Conservation (phyloP, 2,797 vertebrate genomes). For the Spheniscus humboldti region DNA sequence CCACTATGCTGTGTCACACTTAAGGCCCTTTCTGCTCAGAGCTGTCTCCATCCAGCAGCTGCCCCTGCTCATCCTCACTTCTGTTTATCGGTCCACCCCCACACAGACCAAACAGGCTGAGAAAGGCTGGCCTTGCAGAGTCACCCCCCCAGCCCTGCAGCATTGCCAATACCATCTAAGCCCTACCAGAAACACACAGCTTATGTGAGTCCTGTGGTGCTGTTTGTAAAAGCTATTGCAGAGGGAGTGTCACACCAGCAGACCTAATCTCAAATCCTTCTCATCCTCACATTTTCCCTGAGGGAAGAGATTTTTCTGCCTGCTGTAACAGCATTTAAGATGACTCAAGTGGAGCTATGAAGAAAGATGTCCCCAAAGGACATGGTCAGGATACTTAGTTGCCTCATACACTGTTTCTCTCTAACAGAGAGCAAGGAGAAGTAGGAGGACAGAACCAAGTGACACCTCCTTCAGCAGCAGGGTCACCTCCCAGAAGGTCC, state of each 20-base stretch:
- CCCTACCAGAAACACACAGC: neutral
- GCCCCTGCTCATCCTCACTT: neutral
- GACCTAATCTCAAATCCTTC: neutral
- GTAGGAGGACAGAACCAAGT: neutral
- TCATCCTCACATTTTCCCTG: neutral
- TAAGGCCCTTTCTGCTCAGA: neutral
- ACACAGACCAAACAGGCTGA: neutral
- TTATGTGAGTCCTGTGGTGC: neutral
- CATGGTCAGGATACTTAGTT: neutral
- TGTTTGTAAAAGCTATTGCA: neutral
- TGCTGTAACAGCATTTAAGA: neutral
- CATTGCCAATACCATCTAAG: neutral
- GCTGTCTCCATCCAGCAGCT: constrained; percentile 11
- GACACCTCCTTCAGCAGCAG: neutral
- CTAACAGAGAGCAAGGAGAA: neutral
- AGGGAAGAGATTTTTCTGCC: constrained; percentile 11
- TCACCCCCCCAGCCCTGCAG: neutral
- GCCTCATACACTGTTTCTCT: neutral
- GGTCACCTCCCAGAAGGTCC: neutral
- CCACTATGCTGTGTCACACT: accelerated
- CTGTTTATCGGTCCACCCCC: neutral
- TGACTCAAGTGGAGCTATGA: neutral
- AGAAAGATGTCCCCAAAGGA: neutral
- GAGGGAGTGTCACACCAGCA: neutral
- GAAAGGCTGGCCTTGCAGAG: neutral